phyloP scores from a whole-genome alignment of 2,888 invertebrate species.

The Cephus runcator region DNA sequence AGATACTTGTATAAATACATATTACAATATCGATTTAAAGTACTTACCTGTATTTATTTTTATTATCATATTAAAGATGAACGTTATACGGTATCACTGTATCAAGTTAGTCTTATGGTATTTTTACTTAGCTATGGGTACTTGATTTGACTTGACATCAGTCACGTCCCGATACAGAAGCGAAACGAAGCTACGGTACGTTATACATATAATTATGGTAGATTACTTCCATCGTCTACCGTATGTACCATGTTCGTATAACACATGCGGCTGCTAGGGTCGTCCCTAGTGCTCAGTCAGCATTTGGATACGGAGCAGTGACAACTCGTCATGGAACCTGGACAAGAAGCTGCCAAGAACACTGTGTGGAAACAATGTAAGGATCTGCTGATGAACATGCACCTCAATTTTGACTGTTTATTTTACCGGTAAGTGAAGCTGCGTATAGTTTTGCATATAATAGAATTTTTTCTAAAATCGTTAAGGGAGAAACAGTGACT shows the following conservation, averaged over 20 bases:
- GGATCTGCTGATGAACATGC: constrained; percentile 32
- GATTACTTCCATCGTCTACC: constrained; percentile 42
- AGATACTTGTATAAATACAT: not conserved
- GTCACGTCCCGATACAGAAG: not conserved
- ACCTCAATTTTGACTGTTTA: constrained; percentile 40
- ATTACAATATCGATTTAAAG: not conserved
- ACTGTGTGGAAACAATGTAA: constrained; percentile 38
- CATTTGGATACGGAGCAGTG: constrained; percentile 34
- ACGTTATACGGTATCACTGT: not conserved
- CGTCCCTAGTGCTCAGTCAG: constrained; percentile 33
- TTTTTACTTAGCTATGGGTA: not conserved
- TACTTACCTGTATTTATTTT: no score
- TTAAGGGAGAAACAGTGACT: not conserved
- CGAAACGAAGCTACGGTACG: constrained; percentile 1
- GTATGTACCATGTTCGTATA: constrained; percentile 24
- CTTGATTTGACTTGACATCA: not conserved
- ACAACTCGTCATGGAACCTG: constrained; percentile 34
- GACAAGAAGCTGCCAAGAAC: constrained; percentile 14
- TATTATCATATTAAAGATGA: not conserved
- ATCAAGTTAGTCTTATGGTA: not conserved
- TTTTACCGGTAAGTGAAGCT: constrained; percentile 42
- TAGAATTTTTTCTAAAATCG: not conserved
- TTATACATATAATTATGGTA: constrained; percentile 37
- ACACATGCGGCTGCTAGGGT: constrained; percentile 5
- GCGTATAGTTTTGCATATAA: not conserved